Base-by-base conservation (phyloP, 2,888 invertebrate genomes). In the Apotomis betuletana region DNA sequence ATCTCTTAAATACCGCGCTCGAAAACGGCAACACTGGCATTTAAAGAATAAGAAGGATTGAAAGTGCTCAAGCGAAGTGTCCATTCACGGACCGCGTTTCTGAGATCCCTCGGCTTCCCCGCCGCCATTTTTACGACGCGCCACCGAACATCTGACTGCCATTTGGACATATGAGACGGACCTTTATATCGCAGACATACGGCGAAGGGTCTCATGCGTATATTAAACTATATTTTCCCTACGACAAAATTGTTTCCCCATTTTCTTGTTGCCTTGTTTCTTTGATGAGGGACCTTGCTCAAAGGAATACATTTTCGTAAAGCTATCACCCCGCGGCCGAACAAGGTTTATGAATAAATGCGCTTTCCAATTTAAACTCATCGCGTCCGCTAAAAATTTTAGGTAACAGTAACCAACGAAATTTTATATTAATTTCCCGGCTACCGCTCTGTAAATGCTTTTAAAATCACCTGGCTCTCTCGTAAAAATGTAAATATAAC, bases 401-500 rank as follows among this genome's bases (percentile, higher is more conserved):
- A 58, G 63, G 44, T 68, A 68, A 72, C 62, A 67, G 71, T 52
- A 72, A 68, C 68, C 72, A 72, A 68, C 68, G 54, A 63, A 68
- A 64, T 76, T 74, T 74, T 71, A 67, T 77, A 69, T 71, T 75
- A 77, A 77, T 75, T 75, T 68, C 64, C 65, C 61, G 71, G 71
- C 74, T 49, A 70, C 74, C 63, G 70, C 69, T 72, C 55, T 51
- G 54, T 65, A 73, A 73, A 74, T 57, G 67, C 75, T 71, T 80
- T 79, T 77, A 79, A 78, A 79, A 82, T 80, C 83, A 83, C 80
- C 80, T 80, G 81, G 75, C 75, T 75, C 77, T 77, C 77, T 80
- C 79, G 83, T 86, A 83, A 86, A 85, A 84, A 86, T 83, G 81
- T 78, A 83, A 86, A 86, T 85, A 86, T 85, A 80, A 80, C 81